Percentiles rank a stretch among this genome's conserved stretches.
Evolutionary conservation across 2,113 vertebrate genomes (phyloP).

Genomic region (Podarcis cretensis): DNA sequence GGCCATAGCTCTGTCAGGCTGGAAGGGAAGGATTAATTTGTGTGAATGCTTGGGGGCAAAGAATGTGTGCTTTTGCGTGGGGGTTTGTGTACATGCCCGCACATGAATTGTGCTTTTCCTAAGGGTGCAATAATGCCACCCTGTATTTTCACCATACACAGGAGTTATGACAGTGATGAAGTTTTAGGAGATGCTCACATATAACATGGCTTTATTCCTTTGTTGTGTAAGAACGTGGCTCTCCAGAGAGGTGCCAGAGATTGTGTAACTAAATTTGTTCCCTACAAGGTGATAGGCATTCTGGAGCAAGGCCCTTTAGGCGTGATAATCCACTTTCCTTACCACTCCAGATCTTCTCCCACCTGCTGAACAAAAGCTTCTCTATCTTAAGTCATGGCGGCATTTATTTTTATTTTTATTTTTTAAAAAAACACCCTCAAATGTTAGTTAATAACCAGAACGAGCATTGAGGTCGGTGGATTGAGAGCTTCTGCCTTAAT

Average conservation of each 20-base stretch:
- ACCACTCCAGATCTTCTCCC: neutral
- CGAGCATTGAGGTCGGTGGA: neutral
- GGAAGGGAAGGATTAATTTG: too few species aligned
- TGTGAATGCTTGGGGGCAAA: neutral
- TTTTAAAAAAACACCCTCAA: neutral
- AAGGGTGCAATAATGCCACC: neutral
- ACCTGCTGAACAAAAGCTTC: neutral
- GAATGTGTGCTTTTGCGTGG: too few species aligned
- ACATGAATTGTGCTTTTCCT: too few species aligned
- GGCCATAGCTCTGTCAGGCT: neutral
- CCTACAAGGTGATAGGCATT: neutral
- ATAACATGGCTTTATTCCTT: neutral
- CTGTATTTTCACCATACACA: neutral
- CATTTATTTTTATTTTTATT: too few species aligned
- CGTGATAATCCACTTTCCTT: neutral
- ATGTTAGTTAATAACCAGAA: neutral
- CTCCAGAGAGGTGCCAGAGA: neutral
- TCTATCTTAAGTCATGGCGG: neutral
- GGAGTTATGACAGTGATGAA: too few species aligned
- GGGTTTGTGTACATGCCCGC: neutral
- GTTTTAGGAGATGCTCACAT: neutral
- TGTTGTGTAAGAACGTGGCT: neutral
- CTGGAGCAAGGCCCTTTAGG: neutral
- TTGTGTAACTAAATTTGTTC: rapidly evolving
- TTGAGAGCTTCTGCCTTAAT: neutral